Conservation (phyloP, 2,888 invertebrate genomes). For the Macaria liturata region DNA sequence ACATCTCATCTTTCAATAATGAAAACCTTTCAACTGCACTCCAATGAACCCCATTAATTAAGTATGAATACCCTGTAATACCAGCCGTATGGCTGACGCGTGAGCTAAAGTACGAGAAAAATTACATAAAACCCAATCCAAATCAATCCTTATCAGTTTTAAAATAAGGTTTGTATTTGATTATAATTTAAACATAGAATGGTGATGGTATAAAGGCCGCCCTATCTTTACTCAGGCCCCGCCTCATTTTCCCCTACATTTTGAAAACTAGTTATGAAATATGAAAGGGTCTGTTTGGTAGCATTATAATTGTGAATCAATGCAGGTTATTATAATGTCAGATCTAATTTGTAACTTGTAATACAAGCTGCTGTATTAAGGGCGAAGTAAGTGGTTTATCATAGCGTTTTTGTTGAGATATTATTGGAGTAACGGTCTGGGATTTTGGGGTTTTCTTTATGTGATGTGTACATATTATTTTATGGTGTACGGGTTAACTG, state of each 20-base stretch:
- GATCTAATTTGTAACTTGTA: constrained; percentile 63
- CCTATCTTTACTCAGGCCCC: constrained; percentile 47
- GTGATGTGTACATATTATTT: constrained; percentile 1
- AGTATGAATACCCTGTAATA: constrained; percentile 79
- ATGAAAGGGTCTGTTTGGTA: constrained; percentile 61
- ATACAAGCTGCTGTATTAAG: constrained; percentile 23
- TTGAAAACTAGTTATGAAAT: constrained; percentile 69
- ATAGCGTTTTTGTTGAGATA: constrained; percentile 43
- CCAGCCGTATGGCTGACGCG: constrained; percentile 72
- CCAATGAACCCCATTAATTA: constrained; percentile 69
- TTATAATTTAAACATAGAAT: not conserved
- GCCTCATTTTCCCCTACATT: constrained; percentile 53
- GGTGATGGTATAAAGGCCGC: constrained; percentile 19
- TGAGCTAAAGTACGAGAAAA: constrained; percentile 49
- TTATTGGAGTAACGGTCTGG: constrained; percentile 27
- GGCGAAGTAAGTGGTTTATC: constrained; percentile 56
- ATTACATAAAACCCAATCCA: not conserved
- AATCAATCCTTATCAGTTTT: too few species aligned
- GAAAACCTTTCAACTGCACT: constrained; percentile 48
- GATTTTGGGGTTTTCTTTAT: constrained; percentile 21
- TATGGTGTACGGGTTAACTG: too few species aligned
- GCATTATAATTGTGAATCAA: constrained; percentile 72
- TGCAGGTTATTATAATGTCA: constrained; percentile 79
- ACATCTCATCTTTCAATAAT: constrained; percentile 43
- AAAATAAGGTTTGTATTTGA: not conserved